phyloP scores from a whole-genome alignment of 2,888 invertebrate species.

The Epinotia ramella region DNA sequence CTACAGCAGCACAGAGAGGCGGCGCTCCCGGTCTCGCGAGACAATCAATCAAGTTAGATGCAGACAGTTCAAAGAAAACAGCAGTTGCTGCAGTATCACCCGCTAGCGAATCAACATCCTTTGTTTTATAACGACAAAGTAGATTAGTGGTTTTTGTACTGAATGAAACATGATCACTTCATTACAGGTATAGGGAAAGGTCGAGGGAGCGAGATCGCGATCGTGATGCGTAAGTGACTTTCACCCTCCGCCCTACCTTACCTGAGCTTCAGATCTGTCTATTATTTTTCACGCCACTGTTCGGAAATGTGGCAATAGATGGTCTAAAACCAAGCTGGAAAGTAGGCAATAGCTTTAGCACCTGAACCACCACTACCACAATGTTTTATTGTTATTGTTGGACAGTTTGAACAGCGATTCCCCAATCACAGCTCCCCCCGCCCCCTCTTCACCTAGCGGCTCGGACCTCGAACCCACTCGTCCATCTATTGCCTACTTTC shows the following conservation, averaged over 20 bases:
- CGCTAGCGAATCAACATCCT: background rate
- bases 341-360: no score
- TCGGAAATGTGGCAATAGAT: no score
- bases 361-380: no score
- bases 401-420: no score
- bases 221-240: constrained; percentile 85
- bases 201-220: constrained; percentile 89
- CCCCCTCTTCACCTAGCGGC: no score
- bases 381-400: no score
- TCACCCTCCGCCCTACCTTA: constrained; percentile 47
- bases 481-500: no score
- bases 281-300: background rate
- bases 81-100: background rate
- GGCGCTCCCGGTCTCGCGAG: no score
- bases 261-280: constrained; percentile 18
- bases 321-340: no score
- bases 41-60: background rate
- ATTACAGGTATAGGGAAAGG: constrained; percentile 88
- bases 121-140: constrained; percentile 1
- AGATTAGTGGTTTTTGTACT: constrained; percentile 31
- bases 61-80: background rate
- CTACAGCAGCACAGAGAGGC: no score
- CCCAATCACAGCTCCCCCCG: rapidly evolving
- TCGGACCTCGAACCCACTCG: no score
- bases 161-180: constrained; percentile 51